Evolutionary conservation across 1,140 invertebrate genomes (phyloP).

Genomic region (Sinella curviseta): DNA sequence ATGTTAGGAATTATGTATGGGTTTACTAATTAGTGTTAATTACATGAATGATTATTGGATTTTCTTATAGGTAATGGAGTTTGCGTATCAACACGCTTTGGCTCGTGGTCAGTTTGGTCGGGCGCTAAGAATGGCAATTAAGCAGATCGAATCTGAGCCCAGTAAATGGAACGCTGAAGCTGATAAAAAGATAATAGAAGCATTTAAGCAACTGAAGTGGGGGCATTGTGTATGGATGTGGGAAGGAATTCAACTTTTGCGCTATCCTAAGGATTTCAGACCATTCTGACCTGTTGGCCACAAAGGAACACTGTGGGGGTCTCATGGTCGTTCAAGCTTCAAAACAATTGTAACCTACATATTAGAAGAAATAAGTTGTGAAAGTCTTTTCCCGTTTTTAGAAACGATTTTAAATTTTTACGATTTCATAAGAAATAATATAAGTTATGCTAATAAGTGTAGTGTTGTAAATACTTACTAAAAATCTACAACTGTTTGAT

Average conservation of each 20-base stretch:
- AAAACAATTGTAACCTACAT: neutral
- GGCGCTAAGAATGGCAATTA: slow-evolving; percentile 72
- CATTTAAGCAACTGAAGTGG: slow-evolving; percentile 69
- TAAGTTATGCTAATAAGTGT: no score
- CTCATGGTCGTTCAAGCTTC: neutral
- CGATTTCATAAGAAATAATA: no score
- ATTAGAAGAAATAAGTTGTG: neutral
- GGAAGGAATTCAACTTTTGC: slow-evolving; percentile 61
- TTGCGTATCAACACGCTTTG: slow-evolving; percentile 78
- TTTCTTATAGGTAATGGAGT: slow-evolving; percentile 64
- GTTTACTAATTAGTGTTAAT: neutral
- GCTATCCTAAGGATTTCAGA: slow-evolving; percentile 66
- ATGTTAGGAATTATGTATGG: neutral
- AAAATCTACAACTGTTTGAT: no score
- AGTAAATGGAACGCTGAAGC: slow-evolving; percentile 62
- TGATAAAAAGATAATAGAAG: slow-evolving; percentile 70
- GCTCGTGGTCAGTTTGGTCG: slow-evolving; percentile 75
- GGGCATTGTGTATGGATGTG: slow-evolving; percentile 64
- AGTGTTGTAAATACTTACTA: no score
- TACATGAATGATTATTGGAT: neutral
- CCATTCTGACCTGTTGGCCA: slow-evolving; percentile 60
- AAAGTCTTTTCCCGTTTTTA: neutral
- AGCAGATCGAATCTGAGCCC: slow-evolving; percentile 77
- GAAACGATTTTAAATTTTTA: neutral
- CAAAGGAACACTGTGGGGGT: neutral